Conservation (phyloP, 2,797 vertebrate species). For the Prunella strophiata region DNA sequence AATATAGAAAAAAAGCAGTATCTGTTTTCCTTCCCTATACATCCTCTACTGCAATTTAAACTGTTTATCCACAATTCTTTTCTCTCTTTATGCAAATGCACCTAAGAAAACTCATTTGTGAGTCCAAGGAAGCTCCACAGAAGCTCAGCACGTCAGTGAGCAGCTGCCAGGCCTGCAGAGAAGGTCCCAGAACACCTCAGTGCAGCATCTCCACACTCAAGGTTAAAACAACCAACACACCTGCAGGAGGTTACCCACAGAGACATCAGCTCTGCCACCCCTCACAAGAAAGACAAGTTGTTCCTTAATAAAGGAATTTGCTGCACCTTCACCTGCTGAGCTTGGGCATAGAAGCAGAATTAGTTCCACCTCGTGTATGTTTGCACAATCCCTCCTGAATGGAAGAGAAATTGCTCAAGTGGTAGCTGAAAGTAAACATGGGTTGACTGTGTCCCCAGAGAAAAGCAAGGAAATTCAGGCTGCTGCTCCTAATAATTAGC, state of each 20-base stretch:
- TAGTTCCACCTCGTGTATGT: neutral
- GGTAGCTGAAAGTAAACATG: conserved; percentile 19
- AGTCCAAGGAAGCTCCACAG: neutral
- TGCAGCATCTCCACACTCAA: neutral
- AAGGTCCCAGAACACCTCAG: neutral
- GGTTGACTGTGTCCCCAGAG: neutral
- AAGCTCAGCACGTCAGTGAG: neutral
- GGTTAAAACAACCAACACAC: neutral
- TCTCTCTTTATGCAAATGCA: neutral
- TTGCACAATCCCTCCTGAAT: neutral
- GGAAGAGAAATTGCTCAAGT: neutral
- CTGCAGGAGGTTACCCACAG: neutral
- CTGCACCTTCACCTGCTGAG: neutral
- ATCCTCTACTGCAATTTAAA: neutral
- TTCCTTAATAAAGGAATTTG: neutral
- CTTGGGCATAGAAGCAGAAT: neutral
- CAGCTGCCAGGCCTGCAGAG: neutral
- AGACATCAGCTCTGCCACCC: neutral
- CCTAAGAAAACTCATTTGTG: neutral
- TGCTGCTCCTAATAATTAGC: conserved; percentile 23
- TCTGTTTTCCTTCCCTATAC: neutral
- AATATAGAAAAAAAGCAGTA: neutral
- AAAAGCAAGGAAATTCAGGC: neutral
- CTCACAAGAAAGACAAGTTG: neutral
- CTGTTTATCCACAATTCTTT: neutral